Evolutionary conservation across 2,888 invertebrate species (phyloP), one percentile per base, ranked within the genome.

Genomic region (Apotomis betuletana): DNA sequence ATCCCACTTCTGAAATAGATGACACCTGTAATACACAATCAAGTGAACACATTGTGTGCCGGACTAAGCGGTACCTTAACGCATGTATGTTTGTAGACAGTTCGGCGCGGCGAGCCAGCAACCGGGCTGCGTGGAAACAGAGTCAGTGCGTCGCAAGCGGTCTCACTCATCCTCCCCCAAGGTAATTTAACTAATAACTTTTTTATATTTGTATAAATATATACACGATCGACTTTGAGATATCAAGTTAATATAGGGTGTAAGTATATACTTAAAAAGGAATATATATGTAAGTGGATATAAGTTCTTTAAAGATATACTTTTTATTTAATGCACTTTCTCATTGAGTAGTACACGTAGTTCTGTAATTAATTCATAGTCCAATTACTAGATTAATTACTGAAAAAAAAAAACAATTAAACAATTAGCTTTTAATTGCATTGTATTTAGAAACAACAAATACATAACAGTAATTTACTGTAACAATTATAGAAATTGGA

Each of bases 31-130:
- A 49, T 10, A 72, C 72, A 61, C 72, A 68, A 72, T 72, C 72
- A 72, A 72, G 41, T 38, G 63, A 72, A 68, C 72, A 72, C 72
- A 68, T 59, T 59, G 52, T 72, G 63, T 36, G 61, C 79, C 77
- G 73, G 79, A 82, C 85, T 87, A 88, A 88, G 89, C 90, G 88
- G 90, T 89, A 86, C 91, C 91, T 92, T 95, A 95, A 95, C 94
- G 95, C 95, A 95, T 95, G 95, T 95, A 94, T 95, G 94, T 95
- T 96, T 96, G 96, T 96, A 96, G 96, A 96, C 96, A 96, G 96
- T 96, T 96, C 96, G 96, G 94, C 96, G 96, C 96, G 96, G 96
- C 96, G 96, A 96, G 95, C 96, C 95, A 96, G 95, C 94, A 92
- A 87, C 88, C 95, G 96, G 95, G 95, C 96, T 95, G 96, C 96